These are phyloP conservation scores for Pogonophryne albipinna DNA, from an alignment of 2,797 vertebrate species.

Conservation along the genomic window DNA sequence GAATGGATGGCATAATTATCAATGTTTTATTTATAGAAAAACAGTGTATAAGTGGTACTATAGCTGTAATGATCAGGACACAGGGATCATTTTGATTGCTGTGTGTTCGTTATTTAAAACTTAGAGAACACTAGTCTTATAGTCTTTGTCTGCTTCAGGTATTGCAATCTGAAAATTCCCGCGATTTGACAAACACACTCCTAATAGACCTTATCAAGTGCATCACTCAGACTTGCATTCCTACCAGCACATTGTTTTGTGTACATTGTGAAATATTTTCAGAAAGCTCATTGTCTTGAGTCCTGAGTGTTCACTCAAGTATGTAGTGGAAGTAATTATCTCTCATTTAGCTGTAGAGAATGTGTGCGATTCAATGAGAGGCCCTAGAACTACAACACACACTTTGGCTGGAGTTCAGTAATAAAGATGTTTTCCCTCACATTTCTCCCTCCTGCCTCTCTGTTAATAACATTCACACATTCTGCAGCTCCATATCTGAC, in stretches of 20 bases:
- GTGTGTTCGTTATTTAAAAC: not conserved
- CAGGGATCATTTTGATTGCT: not conserved
- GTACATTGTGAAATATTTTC: not conserved
- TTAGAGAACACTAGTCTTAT: not conserved
- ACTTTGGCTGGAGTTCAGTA: not conserved
- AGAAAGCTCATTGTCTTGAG: not conserved
- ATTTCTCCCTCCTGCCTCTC: not conserved
- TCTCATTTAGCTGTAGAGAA: not conserved
- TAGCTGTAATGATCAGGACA: not conserved
- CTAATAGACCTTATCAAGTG: not conserved
- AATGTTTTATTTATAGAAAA: not conserved
- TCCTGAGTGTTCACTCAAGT: not conserved
- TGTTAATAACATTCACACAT: slow-evolving; percentile 1
- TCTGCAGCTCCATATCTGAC: not conserved
- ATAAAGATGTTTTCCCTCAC: not conserved
- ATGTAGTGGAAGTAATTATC: not conserved
- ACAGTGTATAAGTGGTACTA: too few relatives aligned
- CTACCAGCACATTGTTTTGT: not conserved
- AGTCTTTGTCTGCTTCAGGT: not conserved
- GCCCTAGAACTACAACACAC: not conserved
- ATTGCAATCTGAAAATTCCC: not conserved
- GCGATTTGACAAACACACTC: not conserved
- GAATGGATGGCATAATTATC: not conserved
- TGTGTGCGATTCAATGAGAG: not conserved
- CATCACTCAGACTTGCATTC: not conserved